Base-by-base conservation (phyloP, 2,113 vertebrate genomes). In the Cheilinus undulatus region DNA sequence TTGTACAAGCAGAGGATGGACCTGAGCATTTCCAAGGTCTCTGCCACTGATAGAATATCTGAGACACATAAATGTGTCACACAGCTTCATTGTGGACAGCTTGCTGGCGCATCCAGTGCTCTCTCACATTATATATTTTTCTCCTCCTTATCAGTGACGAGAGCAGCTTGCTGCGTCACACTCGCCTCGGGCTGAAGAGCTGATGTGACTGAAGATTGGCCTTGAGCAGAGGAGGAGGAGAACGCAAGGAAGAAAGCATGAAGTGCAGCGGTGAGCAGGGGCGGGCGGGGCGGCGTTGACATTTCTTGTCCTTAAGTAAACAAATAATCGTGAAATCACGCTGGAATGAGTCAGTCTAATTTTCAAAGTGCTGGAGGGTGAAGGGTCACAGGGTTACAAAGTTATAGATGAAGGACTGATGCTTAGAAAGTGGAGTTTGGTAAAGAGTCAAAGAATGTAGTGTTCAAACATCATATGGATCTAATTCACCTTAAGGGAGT, bases 251-350 rank as follows among this genome's bases (percentile, higher is more conserved):
- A 68, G n/a, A 58, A 61, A 59, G 9, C 2, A 7, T 54, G 17
- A 32, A 45, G 50, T 34, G 54, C 27, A 38, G 17, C 15, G 12
- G 42, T 49, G 54, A 54, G 45, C 2, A 4, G 53, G 23, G 15
- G 43, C n/a, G n/a, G n/a, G n/a, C n/a, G n/a, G n/a, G n/a, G n/a
- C n/a, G n/a, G n/a, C 13, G 59, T 38, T 64, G 26, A 66, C 1
- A 7, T 76, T 63, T 70, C 45, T 61, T 57, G 43, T 65, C n/a
- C 57, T 73, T 20, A 32, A 62, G 56, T 30, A 60, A 77, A 71
- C 40, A 74, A 51, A 58, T 22, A 66, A 38, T 17, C 28, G 13
- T 49, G 27, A 71, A 11, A 69, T 71, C 32, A 52, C 22, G 3
- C 58, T 23, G 1, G 4, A 32, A 22, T 60, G 43, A 73, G 57